Evolutionary conservation across 2,113 vertebrate genomes (phyloP).

Genomic region (Percopsis transmontana): DNA sequence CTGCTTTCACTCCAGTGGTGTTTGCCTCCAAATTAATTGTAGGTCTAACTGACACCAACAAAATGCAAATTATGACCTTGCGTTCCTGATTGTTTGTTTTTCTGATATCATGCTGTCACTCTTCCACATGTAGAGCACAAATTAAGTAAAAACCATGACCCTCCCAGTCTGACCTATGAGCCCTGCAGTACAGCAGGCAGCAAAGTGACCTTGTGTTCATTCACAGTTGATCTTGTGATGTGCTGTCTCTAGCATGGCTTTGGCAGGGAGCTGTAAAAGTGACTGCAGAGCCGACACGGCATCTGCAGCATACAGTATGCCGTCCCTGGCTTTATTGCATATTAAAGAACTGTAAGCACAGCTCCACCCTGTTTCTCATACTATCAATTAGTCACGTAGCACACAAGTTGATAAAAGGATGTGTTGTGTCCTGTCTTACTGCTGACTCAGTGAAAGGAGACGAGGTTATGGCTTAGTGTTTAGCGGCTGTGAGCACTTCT

Average conservation of each 20-base stretch:
- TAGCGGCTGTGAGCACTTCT: conserved; percentile 22
- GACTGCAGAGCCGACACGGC: neutral
- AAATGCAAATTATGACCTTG: neutral
- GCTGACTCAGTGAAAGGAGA: conserved; percentile 58
- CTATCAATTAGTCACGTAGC: conserved; percentile 44
- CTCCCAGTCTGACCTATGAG: neutral
- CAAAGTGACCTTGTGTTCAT: neutral
- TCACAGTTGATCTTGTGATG: neutral
- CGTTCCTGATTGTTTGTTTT: conserved; percentile 9
- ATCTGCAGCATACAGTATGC: neutral
- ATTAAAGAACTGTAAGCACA: conserved; percentile 17
- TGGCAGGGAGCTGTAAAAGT: neutral
- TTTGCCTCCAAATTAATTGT: neutral
- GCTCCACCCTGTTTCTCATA: conserved; percentile 49
- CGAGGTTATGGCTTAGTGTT: conserved; percentile 24
- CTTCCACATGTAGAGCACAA: conserved; percentile 12
- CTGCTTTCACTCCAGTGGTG: neutral
- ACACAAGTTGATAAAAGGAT: conserved; percentile 25
- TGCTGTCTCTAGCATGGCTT: neutral
- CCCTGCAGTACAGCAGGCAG: neutral
- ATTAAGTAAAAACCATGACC: conserved; percentile 11
- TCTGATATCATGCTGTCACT: conserved; percentile 21
- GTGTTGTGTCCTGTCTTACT: conserved; percentile 57
- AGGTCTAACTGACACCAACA: neutral
- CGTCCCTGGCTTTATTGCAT: conserved; percentile 27